phyloP scores from a whole-genome alignment of 2,797 vertebrate species.

The Sphaeramia orbicularis region DNA sequence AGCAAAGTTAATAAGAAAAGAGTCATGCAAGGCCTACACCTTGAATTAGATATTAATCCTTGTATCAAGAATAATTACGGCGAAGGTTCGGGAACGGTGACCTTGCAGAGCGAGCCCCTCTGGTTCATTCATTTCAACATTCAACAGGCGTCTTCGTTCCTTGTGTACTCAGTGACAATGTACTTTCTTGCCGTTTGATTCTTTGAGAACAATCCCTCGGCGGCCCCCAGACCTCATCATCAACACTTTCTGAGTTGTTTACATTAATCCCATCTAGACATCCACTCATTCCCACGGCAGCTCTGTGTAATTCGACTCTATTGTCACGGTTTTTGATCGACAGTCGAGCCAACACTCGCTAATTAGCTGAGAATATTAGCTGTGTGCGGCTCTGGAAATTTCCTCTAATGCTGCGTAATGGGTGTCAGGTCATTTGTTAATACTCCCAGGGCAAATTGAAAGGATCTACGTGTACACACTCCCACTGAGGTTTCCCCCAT shows the following conservation, averaged over 20 bases:
- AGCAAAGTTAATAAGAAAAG: conserved; percentile 88
- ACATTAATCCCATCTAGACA: conserved; percentile 58
- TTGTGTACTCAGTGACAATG: conserved; percentile 31
- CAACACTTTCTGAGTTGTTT: conserved; percentile 66
- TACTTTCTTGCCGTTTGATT: conserved; percentile 42
- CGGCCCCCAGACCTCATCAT: conserved; percentile 54
- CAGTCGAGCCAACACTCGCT: conserved; percentile 54
- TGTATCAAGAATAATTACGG: conserved; percentile 91
- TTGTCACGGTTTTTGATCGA: conserved; percentile 67
- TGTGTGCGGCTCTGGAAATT: conserved; percentile 51
- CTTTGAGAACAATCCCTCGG: conserved; percentile 31
- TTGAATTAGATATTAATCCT: conserved; percentile 89
- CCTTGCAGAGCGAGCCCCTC: conserved; percentile 62
- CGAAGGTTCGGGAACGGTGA: conserved; percentile 72
- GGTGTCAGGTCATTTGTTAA: conserved; percentile 70
- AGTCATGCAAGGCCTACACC: conserved; percentile 78
- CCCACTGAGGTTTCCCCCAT: conserved; percentile 51
- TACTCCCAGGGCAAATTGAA: conserved; percentile 44
- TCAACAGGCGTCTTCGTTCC: conserved; percentile 44
- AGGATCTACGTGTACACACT: conserved; percentile 33
- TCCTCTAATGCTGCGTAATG: conserved; percentile 64
- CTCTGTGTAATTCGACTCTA: conserved; percentile 53
- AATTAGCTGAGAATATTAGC: conserved; percentile 73
- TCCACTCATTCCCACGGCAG: conserved; percentile 46
- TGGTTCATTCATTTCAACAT: conserved; percentile 43